Evolutionary conservation across 2,797 vertebrate genomes (phyloP).

Genomic region (Toxotes lorentzi): DNA sequence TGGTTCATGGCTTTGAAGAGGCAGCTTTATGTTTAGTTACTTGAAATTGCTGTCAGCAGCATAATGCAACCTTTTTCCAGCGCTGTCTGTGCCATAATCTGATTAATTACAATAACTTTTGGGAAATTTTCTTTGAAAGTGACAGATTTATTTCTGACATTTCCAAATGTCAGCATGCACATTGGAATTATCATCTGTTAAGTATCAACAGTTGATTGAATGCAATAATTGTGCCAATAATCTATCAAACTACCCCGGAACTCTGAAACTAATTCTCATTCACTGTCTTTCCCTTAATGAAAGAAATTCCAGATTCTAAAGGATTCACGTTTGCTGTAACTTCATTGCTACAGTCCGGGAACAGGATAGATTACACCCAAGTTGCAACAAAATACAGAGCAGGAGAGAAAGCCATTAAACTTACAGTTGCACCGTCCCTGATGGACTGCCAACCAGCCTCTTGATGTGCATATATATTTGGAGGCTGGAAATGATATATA

Average conservation of each 20-base stretch:
- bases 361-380: neutral
- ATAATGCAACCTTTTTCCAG: neutral
- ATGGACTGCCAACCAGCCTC: neutral
- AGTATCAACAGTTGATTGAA: neutral
- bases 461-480: conserved; percentile 36
- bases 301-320: no score
- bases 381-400: neutral
- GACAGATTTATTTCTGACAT: no score
- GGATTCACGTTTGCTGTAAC: neutral
- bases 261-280: no score
- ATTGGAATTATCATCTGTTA: neutral
- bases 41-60: no score
- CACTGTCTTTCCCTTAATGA: no score
- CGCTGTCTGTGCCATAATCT: conserved; percentile 1
- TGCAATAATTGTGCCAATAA: no score
- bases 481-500: conserved; percentile 62
- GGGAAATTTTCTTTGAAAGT: no score
- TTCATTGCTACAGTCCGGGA: neutral
- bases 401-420: conserved; percentile 12
- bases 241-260: neutral
- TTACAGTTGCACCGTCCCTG: conserved; percentile 42
- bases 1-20: no score
- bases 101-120: no score
- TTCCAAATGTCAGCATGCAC: neutral
- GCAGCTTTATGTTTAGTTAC: no score